phyloP scores from a whole-genome alignment of 2,797 vertebrate species.

The Mormyrops boulengeri region DNA sequence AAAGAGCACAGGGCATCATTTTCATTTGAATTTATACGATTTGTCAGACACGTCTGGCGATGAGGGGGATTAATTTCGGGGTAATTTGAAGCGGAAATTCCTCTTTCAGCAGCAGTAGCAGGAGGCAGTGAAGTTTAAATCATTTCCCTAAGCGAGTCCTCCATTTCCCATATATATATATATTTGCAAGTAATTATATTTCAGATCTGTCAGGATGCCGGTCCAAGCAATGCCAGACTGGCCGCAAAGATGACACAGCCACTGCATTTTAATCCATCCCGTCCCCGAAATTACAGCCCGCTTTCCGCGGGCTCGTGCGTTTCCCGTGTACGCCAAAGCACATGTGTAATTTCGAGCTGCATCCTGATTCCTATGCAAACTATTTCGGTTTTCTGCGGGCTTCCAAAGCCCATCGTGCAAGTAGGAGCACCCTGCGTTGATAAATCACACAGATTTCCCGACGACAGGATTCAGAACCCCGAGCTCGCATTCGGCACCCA shows the following conservation, averaged over 20 bases:
- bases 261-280: background rate
- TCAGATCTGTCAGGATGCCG: background rate
- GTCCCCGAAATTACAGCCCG: background rate
- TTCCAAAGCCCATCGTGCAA: background rate
- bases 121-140: background rate
- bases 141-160: background rate
- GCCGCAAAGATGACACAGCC: background rate
- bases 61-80: background rate
- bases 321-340: background rate
- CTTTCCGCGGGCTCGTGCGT: background rate
- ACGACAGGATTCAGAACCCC: background rate
- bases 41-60: background rate
- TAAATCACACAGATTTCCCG: background rate
- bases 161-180: background rate
- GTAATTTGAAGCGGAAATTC: background rate
- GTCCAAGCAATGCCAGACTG: background rate
- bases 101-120: background rate
- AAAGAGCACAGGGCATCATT: background rate
- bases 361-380: background rate
- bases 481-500: background rate
- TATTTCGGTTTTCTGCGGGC: background rate
- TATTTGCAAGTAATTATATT: background rate
- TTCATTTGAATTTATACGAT: background rate
- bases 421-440: background rate
- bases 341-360: constrained; percentile 2